Conservation (phyloP, 2,888 invertebrate genomes). For the Brachyopa scutellaris region DNA sequence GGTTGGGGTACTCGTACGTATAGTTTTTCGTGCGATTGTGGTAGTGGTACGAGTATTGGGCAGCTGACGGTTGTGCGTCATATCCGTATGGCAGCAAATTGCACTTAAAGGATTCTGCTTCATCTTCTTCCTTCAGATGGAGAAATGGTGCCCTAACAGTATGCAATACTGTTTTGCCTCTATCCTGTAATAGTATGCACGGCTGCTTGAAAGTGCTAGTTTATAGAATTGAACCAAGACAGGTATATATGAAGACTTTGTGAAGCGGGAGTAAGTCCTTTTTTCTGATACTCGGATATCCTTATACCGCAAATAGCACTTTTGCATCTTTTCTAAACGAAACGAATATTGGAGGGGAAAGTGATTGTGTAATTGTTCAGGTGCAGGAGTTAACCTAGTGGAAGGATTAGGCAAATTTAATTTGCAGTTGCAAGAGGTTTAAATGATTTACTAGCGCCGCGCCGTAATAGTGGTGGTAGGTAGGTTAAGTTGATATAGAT, state of each 20-base stretch:
- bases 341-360: too few relatives aligned
- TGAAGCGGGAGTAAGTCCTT: constrained; percentile 9
- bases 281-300: constrained; percentile 46
- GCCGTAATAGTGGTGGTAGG: too few relatives aligned
- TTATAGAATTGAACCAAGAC: constrained; percentile 33
- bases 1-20: too few relatives aligned
- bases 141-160: not conserved
- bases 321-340: constrained; percentile 10
- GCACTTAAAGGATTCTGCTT: constrained; percentile 63
- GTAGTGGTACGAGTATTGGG: constrained; percentile 26
- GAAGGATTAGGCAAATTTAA: too few relatives aligned
- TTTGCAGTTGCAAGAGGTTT: too few relatives aligned
- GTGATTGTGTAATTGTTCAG: too few relatives aligned
- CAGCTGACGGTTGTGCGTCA: constrained; percentile 64
- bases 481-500: too few relatives aligned
- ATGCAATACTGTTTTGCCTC: constrained; percentile 22
- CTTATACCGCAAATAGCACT: constrained; percentile 50
- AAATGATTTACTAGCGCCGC: too few relatives aligned
- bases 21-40: not conserved
- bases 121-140: constrained; percentile 11
- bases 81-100: constrained; percentile 62
- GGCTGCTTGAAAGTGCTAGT: constrained; percentile 23
- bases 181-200: constrained; percentile 15
- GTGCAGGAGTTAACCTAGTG: too few relatives aligned
- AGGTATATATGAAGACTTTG: not conserved